Evolutionary conservation across 2,797 vertebrate genomes (phyloP).

Genomic region (Muscicapa comitata): DNA sequence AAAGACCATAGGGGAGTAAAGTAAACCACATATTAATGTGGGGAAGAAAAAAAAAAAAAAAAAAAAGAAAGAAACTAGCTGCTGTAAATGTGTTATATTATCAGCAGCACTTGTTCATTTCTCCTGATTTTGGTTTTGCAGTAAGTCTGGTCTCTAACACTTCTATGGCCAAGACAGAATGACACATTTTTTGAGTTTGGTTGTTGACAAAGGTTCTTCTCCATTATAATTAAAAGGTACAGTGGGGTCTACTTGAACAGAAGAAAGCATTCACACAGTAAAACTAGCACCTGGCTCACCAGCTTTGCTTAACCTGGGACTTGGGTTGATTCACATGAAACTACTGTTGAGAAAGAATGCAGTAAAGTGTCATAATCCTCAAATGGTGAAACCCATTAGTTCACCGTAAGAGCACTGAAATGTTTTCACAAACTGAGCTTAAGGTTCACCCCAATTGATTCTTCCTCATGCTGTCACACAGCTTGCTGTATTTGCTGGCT

Average conservation of each 20-base stretch:
- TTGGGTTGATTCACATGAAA: slow-evolving; percentile 13
- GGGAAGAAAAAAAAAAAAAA: neutral
- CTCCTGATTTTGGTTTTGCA: neutral
- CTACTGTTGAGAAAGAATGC: slow-evolving; percentile 7
- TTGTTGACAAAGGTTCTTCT: neutral
- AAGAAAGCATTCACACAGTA: neutral
- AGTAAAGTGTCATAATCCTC: neutral
- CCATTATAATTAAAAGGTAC: neutral
- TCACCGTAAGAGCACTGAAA: neutral
- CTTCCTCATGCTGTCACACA: neutral
- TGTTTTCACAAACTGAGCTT: neutral
- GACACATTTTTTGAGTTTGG: neutral
- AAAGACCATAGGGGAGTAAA: neutral
- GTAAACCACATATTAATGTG: neutral
- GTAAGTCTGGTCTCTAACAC: neutral
- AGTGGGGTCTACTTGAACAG: neutral
- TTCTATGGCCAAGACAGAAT: neutral
- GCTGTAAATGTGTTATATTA: neutral
- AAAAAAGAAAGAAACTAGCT: neutral
- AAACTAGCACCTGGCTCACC: neutral
- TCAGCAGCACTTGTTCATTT: neutral
- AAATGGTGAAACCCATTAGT: neutral
- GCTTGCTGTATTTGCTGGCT: neutral
- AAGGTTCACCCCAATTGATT: neutral
- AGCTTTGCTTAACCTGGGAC: neutral